Base-by-base conservation (phyloP, 2,797 vertebrate species). In the Synaphobranchus kaupii region DNA sequence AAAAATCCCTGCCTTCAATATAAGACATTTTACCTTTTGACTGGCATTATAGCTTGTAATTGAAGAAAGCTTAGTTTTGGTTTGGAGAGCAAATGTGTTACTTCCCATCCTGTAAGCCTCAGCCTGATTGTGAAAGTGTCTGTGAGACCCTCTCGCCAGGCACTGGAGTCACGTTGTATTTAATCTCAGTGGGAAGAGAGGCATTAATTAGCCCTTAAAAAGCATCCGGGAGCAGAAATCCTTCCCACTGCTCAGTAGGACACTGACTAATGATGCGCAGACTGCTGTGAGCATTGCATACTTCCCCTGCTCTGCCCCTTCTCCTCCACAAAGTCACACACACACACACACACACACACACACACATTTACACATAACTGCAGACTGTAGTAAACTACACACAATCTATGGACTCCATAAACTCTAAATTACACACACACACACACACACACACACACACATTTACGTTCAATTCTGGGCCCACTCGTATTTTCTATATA, bases 201-300 rank as follows among this genome's bases (percentile, higher is more conserved):
- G n/a, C 31, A 34, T 73, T 73, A 73, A 73, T 73, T 39, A 73
- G 60, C 68, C 31, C 31, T 39, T 73, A 73, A 73, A 73, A 73
- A 9, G 68, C n/a, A 73, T 73, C 12, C 31, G 13, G 68, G 68
- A 39, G 68, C 68, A 3, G 31, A 15, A 34, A 73, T 2, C 68
- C 9, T 34, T 73, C 68, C 68, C 31, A 0, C 13, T 34, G 68
- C 68, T 73, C 68, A 15, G 68, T 9, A 13, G 68, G 68, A 73
- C 3, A 73, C 31, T 15, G 8, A 39, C 68, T 73, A 73, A 73
- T 73, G 68, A 73, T 39, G 31, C 3, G 31, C 68, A 34, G 28
- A 34, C 68, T 34, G 68, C 68, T 73, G 68, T 1, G 68, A 31
- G 68, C 68, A 13, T 39, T 10, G 20, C 68, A 39, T 13, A 73